Evolutionary conservation across 2,113 vertebrate genomes (phyloP).

Genomic region (Callospermophilus lateralis): DNA sequence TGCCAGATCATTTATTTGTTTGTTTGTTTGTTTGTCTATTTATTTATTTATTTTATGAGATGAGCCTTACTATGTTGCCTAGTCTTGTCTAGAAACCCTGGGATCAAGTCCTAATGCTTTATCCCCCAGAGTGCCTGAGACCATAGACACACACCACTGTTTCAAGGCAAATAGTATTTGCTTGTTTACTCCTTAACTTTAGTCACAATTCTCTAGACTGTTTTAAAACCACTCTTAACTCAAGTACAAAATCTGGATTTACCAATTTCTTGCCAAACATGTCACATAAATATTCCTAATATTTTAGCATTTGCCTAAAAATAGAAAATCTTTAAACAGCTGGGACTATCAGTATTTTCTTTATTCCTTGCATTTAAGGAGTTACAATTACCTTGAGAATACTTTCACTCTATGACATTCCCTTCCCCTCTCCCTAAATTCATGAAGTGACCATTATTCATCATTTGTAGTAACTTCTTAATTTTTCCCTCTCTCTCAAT

Average conservation of each 20-base stretch:
- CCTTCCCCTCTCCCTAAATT: not conserved
- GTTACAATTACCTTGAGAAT: not conserved
- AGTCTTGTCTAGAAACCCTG: not conserved
- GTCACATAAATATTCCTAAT: not conserved
- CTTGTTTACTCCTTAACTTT: not conserved
- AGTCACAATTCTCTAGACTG: not conserved
- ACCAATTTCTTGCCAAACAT: not conserved
- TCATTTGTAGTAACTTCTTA: not conserved
- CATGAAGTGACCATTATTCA: not conserved
- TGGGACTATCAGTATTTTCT: not conserved
- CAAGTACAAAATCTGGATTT: not conserved
- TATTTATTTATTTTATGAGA: not conserved
- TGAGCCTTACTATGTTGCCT: not conserved
- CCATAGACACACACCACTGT: not conserved
- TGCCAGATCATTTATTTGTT: not conserved
- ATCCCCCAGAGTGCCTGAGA: not conserved
- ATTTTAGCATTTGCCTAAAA: not conserved
- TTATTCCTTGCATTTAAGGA: not conserved
- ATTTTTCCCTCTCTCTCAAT: not conserved
- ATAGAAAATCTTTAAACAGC: not conserved
- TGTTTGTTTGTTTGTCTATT: not conserved
- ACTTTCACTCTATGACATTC: not conserved
- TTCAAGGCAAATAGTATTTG: not conserved
- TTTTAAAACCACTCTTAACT: not conserved
- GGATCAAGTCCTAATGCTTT: not conserved